Percentiles rank a stretch among this genome's conserved stretches.
These are phyloP conservation scores for Drosophila recens DNA, from an alignment of 2,888 invertebrate species.

Conservation along the genomic window DNA sequence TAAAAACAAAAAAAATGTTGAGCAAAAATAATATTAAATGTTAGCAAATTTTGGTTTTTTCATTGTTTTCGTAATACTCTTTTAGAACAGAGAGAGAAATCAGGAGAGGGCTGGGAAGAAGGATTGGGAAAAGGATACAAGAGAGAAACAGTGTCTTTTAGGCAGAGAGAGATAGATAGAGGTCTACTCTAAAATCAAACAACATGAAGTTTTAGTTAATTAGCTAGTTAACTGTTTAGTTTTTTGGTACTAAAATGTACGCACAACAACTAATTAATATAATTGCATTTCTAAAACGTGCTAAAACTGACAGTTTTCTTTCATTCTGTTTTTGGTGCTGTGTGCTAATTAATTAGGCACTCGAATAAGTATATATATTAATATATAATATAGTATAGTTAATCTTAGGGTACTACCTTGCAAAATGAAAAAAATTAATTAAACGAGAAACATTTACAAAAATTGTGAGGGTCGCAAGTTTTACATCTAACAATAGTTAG, in stretches of 20 bases:
- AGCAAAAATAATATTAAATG: conserved; percentile 38
- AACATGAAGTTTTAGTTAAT: conserved; percentile 6
- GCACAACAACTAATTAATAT: conserved; percentile 40
- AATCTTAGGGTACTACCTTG: conserved; percentile 31
- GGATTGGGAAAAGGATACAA: background rate
- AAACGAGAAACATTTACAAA: conserved; percentile 48
- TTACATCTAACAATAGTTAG: conserved; percentile 82
- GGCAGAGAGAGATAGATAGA: conserved; percentile 1
- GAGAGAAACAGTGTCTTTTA: conserved; percentile 18
- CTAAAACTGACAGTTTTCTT: conserved; percentile 55
- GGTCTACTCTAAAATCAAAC: conserved; percentile 51
- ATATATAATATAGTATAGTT: conserved; percentile 17
- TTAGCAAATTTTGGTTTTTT: conserved; percentile 43
- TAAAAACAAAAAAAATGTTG: conserved; percentile 68
- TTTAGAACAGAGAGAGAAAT: conserved; percentile 52
- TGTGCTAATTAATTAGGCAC: conserved; percentile 53
- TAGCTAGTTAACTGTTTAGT: conserved; percentile 46
- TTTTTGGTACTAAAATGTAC: conserved; percentile 46
- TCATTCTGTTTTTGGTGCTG: conserved; percentile 59
- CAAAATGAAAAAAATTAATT: conserved; percentile 36
- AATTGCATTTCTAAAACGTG: conserved; percentile 61
- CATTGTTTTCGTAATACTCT: conserved; percentile 65
- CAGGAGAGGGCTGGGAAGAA: background rate
- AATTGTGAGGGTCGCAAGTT: conserved; percentile 46
- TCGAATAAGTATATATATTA: conserved; percentile 28